Conservation (phyloP, 2,113 vertebrate species). For the Bubo bubo region DNA sequence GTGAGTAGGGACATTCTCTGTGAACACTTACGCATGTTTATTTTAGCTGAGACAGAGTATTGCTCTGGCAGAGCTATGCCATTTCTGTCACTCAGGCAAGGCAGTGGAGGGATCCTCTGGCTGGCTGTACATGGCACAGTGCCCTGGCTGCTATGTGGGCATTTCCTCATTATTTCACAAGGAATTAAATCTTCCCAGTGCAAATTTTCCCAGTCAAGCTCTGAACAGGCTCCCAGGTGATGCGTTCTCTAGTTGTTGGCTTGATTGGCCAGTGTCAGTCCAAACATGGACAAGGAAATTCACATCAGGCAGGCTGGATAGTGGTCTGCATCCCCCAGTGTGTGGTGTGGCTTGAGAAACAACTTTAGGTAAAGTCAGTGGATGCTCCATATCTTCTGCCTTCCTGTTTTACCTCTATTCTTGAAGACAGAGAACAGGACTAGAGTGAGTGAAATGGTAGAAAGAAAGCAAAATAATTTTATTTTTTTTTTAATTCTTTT, state of each 20-base stretch:
- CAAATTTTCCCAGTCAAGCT: not conserved
- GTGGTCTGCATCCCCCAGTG: accelerated
- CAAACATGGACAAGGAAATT: not conserved
- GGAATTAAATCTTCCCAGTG: not conserved
- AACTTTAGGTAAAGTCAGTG: not conserved
- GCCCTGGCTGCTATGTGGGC: accelerated
- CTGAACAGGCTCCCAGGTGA: not conserved
- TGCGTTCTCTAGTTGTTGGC: not conserved
- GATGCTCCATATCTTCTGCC: not conserved
- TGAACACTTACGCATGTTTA: accelerated
- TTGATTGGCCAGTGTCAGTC: not conserved
- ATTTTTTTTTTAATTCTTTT: not conserved
- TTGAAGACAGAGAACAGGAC: not conserved
- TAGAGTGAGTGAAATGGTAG: not conserved
- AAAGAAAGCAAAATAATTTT: not conserved
- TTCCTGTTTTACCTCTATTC: not conserved
- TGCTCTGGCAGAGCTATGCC: not conserved
- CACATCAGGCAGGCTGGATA: accelerated
- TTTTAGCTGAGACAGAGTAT: not conserved
- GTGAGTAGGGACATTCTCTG: not conserved
- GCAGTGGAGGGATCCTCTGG: not conserved
- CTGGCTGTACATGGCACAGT: not conserved
- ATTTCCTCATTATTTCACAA: not conserved
- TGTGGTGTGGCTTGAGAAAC: not conserved
- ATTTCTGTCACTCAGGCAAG: not conserved